phyloP scores from a whole-genome alignment of 35 echinoderm and acorn worm genomes.

The Heliocidaris tuberculata region DNA sequence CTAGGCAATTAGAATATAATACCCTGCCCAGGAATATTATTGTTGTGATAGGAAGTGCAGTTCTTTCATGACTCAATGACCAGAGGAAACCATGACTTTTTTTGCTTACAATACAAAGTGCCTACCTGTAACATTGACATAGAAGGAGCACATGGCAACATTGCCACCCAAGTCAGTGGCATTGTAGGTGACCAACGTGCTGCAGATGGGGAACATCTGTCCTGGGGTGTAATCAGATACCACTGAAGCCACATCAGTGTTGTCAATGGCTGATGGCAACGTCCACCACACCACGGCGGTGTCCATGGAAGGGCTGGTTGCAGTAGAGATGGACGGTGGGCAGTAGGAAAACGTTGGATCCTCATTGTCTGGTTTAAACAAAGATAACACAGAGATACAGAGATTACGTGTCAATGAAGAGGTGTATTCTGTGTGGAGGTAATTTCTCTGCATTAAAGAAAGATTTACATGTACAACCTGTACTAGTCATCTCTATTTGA shows the following conservation, averaged over 20 bases:
- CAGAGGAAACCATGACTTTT: neutral
- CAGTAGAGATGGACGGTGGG: neutral
- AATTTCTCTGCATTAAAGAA: neutral
- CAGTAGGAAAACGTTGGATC: slow-evolving; percentile 33
- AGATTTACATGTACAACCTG: neutral
- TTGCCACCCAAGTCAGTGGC: slow-evolving; percentile 66
- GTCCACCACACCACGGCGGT: slow-evolving; percentile 48
- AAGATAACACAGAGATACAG: neutral
- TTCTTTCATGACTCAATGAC: neutral
- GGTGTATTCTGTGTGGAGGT: neutral
- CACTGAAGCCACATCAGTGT: slow-evolving; percentile 5
- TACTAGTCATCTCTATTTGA: neutral
- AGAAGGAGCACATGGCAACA: slow-evolving; percentile 46
- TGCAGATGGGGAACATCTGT: slow-evolving; percentile 49
- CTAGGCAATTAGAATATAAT: too few relatives aligned
- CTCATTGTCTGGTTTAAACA: slow-evolving; percentile 34
- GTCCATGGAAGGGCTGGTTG: neutral
- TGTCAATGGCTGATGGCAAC: slow-evolving; percentile 22
- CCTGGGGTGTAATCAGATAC: slow-evolving; percentile 17
- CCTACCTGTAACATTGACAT: slow-evolving; percentile 64
- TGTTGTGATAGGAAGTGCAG: neutral
- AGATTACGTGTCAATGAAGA: neutral
- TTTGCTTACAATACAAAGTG: neutral
- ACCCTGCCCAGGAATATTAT: too few relatives aligned
- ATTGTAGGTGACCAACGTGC: slow-evolving; percentile 56